Evolutionary conservation across 2,797 vertebrate species (phyloP).

Genomic region (Acomys russatus): DNA sequence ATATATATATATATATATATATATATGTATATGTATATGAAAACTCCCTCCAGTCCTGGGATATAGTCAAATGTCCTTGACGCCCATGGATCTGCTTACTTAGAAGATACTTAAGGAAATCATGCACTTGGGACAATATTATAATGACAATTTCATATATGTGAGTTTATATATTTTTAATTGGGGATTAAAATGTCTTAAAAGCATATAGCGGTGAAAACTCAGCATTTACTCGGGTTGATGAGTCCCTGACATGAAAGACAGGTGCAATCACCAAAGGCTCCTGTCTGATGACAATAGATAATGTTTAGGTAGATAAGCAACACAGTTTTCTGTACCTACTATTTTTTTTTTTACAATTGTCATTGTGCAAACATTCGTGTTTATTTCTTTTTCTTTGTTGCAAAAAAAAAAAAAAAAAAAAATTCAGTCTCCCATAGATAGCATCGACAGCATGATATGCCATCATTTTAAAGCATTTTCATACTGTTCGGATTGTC

Average conservation of each 20-base stretch:
- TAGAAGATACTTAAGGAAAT: constrained; percentile 26
- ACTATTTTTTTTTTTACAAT: not conserved
- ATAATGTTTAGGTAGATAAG: not conserved
- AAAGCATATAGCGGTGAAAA: not conserved
- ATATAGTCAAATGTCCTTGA: not conserved
- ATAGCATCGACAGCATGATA: not conserved
- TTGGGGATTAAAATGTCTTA: not conserved
- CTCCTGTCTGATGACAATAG: not conserved
- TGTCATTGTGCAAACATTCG: not conserved
- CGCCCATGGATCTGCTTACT: not conserved
- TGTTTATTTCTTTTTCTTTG: not conserved
- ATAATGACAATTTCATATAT: not conserved
- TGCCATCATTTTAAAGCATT: not conserved
- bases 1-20: no score
- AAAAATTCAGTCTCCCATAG: not conserved
- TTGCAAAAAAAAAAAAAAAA: not conserved
- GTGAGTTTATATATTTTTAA: not conserved
- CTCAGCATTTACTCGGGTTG: not conserved
- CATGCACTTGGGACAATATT: not conserved
- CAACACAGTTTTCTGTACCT: not conserved
- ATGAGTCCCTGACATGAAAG: not conserved
- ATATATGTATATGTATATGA: not conserved
- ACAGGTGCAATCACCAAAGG: not conserved
- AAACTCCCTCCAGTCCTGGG: constrained; percentile 11
- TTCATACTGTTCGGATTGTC: not conserved